These are phyloP conservation scores for Littorina saxatilis DNA, from an alignment of 1,140 invertebrate genomes.

Conservation along the genomic window DNA sequence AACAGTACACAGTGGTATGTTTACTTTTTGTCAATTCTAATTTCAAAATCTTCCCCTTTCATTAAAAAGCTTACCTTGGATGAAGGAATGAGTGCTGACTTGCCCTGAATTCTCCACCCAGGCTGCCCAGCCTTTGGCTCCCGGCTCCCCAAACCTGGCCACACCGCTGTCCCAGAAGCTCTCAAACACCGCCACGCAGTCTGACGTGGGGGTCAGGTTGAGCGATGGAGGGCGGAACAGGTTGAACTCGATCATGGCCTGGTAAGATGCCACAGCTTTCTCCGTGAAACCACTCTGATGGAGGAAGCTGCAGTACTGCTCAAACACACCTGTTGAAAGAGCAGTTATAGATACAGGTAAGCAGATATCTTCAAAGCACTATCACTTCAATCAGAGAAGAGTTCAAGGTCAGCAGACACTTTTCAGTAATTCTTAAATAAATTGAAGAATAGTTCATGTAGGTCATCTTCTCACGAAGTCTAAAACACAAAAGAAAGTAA, in stretches of 20 bases:
- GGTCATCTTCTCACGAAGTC: too few relatives aligned
- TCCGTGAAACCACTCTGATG: constrained; percentile 76
- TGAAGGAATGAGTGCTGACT: not conserved
- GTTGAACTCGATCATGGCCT: constrained; percentile 78
- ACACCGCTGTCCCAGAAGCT: constrained; percentile 78
- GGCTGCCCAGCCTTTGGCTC: constrained; percentile 74
- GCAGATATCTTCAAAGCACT: not conserved
- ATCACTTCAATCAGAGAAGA: too few relatives aligned
- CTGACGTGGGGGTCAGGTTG: constrained; percentile 47
- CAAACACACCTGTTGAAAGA: constrained; percentile 71
- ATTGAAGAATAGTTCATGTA: too few relatives aligned
- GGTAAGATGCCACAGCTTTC: constrained; percentile 75
- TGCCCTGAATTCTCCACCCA: constrained; percentile 48
- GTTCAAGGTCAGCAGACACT: too few relatives aligned
- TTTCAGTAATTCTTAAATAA: too few relatives aligned
- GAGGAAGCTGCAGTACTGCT: constrained; percentile 73
- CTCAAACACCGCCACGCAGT: constrained; percentile 74
- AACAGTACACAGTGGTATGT: too few relatives aligned
- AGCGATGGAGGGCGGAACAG: constrained; percentile 71
- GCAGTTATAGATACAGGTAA: constrained; percentile 14
- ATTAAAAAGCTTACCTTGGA: too few relatives aligned
- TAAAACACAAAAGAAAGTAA: too few relatives aligned
- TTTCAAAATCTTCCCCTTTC: too few relatives aligned
- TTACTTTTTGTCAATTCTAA: too few relatives aligned
- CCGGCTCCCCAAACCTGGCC: constrained; percentile 75